Evolutionary conservation across 2,888 invertebrate genomes (phyloP), one percentile per base, ranked within the genome.

Genomic region (Cephalotes varians): DNA sequence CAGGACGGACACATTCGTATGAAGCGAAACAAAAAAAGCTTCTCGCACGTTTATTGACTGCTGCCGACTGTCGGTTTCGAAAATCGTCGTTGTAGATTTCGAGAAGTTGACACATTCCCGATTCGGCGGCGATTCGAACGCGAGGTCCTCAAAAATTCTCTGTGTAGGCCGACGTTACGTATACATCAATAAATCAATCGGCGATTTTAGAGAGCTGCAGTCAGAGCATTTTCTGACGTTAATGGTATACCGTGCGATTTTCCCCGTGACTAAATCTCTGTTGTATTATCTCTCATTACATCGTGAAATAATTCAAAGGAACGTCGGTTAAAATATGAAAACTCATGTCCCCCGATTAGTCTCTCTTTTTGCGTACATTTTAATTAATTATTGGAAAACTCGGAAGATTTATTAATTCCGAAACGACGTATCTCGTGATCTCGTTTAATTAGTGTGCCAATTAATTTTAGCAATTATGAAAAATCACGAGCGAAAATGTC

Each of bases 131-230:
- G 51, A 76, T 67, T 54, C 34, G 56, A 34, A 28, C 25, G 31
- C 21, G 18, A 25, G 25, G 25, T 58, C 6, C 28, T 79, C 34
- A 44, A 79, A 79, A 71, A 58, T 71, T 69, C 77, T 5, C 72
- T 79, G 47, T 71, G 56, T 34, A 25, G 1, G 5, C 40, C 37
- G 10, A n/a, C 21, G 56, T 62, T 62, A 44, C 4, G 21, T 21
- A 21, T 21, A 4, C 31, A 76, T 76, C 69, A 34, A 79, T 79
- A 71, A 79, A 71, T 71, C 71, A 79, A 65, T 76, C 40, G 40
- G n/a, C 15, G 18, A 28, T 67, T 58, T 34, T 25, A n/a, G 44
- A 56, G 15, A 37, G 40, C 6, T 56, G 28, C 40, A 56, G 47
- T 21, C 58, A 9, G 25, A 56, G n/a, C 18, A 9, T 65, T 49